Conservation (phyloP, 2,797 vertebrate species). For the Miichthys miiuy region DNA sequence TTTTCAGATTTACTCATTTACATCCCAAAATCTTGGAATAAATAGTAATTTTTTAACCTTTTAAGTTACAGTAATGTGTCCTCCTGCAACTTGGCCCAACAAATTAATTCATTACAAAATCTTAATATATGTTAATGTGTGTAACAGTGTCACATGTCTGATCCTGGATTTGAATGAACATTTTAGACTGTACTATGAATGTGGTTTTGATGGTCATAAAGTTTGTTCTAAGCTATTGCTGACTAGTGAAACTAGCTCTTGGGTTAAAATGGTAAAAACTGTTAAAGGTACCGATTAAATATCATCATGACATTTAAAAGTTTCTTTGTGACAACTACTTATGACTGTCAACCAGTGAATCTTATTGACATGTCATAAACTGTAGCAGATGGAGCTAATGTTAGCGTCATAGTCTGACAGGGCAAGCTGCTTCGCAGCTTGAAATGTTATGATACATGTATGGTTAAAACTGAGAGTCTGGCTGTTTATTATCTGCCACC, state of each 20-base stretch:
- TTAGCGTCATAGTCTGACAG: not conserved
- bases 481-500: conserved; percentile 8
- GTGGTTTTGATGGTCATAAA: not conserved
- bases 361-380: conserved; percentile 7
- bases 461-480: not conserved
- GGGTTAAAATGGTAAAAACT: not conserved
- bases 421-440: conserved; percentile 8
- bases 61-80: not conserved
- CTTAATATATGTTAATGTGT: not conserved
- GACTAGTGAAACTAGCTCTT: not conserved
- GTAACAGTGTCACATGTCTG: not conserved
- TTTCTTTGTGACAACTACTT: conserved; percentile 4
- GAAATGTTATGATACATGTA: not conserved
- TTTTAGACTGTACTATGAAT: not conserved
- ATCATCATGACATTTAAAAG: not conserved
- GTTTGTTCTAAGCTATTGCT: not conserved
- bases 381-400: not conserved
- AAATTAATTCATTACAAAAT: not conserved
- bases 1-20: not conserved
- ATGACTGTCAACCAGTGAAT: conserved; percentile 25
- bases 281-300: not conserved
- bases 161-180: not conserved
- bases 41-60: not conserved
- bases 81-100: not conserved
- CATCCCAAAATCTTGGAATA: not conserved